phyloP scores from a whole-genome alignment of 2,113 vertebrate species.

The Megaptera novaeangliae region DNA sequence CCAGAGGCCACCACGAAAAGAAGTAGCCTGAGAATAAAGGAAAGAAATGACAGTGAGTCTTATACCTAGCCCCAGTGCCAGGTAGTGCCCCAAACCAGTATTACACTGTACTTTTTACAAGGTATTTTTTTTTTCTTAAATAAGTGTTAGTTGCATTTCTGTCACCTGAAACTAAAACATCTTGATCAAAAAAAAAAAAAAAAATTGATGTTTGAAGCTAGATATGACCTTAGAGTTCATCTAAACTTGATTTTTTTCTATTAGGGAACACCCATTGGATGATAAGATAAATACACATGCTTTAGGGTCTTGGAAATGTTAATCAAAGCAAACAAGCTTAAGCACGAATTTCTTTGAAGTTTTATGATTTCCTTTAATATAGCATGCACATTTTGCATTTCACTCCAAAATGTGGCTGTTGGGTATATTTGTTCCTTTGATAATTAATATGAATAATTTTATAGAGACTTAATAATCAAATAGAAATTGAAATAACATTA shows the following conservation, averaged over 20 bases:
- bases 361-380: neutral
- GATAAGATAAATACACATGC: too few relatives aligned
- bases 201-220: neutral
- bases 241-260: neutral
- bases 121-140: neutral
- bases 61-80: neutral
- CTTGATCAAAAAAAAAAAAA: neutral
- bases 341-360: neutral
- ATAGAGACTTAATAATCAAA: neutral
- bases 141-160: neutral
- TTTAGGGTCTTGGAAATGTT: neutral
- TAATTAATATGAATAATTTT: constrained; percentile 12
- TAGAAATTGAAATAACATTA: neutral
- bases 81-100: neutral
- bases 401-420: neutral
- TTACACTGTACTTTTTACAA: neutral
- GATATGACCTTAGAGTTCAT: neutral
- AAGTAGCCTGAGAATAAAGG: neutral
- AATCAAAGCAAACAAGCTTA: neutral
- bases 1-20: neutral
- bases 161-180: neutral
- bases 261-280: neutral
- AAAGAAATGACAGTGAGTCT: neutral
- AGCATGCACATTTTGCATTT: neutral
- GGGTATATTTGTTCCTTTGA: neutral